Evolutionary conservation across 2,113 vertebrate species (phyloP).

Genomic region (Ondatra zibethicus): DNA sequence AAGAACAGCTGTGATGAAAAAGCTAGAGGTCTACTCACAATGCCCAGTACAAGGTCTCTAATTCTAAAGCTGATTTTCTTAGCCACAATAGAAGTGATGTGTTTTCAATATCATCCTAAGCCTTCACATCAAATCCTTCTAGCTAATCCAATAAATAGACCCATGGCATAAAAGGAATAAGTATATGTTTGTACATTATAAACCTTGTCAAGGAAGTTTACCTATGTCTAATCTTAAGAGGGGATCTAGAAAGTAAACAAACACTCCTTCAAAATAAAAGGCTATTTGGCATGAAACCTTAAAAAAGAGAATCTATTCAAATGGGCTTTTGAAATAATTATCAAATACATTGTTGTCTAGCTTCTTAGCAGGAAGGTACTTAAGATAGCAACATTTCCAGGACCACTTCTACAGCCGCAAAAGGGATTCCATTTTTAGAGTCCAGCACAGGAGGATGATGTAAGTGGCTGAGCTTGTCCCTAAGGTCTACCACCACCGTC

Average conservation of each 20-base stretch:
- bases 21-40: constrained; percentile 90
- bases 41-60: constrained; percentile 89
- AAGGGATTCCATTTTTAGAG: constrained; percentile 37
- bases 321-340: constrained; percentile 60
- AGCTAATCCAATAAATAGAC: constrained; percentile 87
- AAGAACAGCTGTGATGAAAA: constrained; percentile 90
- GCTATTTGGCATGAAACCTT: background rate
- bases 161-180: constrained; percentile 79
- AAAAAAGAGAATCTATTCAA: constrained; percentile 54
- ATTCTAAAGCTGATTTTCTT: constrained; percentile 92
- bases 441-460: background rate
- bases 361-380: constrained; percentile 27
- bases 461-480: background rate
- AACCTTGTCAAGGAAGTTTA: constrained; percentile 82
- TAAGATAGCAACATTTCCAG: background rate
- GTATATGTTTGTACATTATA: constrained; percentile 80
- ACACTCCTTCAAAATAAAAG: constrained; percentile 44
- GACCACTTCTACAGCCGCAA: background rate
- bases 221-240: constrained; percentile 58
- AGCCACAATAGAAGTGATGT: constrained; percentile 87
- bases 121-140: constrained; percentile 86
- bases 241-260: constrained; percentile 71
- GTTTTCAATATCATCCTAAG: constrained; percentile 87
- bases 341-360: constrained; percentile 28
- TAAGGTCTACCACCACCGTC: background rate